These are phyloP conservation scores for Sminthopsis crassicaudata DNA, from an alignment of 2,113 vertebrate genomes.

Conservation along the genomic window DNA sequence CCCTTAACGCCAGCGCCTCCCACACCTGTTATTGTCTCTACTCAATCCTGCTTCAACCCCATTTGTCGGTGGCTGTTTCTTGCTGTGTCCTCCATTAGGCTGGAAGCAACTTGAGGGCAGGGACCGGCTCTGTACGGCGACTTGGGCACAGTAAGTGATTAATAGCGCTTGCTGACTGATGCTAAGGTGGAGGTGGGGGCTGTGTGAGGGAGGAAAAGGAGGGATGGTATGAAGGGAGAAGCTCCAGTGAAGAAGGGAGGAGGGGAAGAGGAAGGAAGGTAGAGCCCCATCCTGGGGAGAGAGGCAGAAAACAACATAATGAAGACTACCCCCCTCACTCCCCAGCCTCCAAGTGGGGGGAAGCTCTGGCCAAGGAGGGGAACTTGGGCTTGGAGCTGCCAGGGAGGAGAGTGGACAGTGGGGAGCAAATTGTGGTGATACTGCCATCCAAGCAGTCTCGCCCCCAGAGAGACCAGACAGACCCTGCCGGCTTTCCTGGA, in stretches of 20 bases:
- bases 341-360: too few species aligned
- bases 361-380: neutral
- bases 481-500: neutral
- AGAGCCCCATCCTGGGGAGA: neutral
- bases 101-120: neutral
- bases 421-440: neutral
- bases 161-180: neutral
- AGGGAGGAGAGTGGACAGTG: neutral
- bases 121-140: neutral
- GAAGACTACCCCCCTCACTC: neutral
- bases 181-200: neutral
- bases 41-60: neutral
- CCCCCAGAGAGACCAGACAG: neutral
- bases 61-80: neutral
- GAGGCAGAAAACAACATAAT: neutral
- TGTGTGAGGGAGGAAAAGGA: neutral
- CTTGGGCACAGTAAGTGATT: rapidly evolving
- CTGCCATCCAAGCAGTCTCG: too few species aligned
- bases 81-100: neutral
- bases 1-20: neutral
- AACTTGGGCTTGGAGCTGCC: neutral
- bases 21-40: neutral
- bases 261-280: neutral
- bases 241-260: neutral
- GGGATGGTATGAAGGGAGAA: neutral